Conservation (phyloP, 1,140 invertebrate species). For the Diorhabda carinulata region DNA sequence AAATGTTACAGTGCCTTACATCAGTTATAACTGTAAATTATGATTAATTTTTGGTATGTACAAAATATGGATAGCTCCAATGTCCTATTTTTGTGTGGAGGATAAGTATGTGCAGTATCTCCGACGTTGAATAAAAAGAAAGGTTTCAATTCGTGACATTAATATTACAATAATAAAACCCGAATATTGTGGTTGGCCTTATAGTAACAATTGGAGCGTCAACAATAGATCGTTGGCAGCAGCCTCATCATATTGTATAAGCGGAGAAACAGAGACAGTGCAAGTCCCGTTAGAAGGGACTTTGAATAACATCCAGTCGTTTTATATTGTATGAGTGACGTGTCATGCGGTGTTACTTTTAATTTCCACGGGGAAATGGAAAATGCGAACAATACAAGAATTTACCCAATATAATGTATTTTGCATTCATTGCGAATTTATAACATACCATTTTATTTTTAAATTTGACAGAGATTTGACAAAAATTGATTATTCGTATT, state of each 20-base stretch:
- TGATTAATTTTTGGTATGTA: too few relatives aligned
- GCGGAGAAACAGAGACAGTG: not conserved
- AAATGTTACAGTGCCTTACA: too few relatives aligned
- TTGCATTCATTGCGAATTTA: not conserved
- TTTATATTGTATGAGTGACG: constrained; percentile 2
- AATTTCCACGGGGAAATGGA: constrained; percentile 1
- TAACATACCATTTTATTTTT: not conserved
- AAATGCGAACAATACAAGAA: constrained; percentile 2
- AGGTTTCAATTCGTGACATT: not conserved
- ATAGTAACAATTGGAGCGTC: not conserved
- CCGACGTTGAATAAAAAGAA: not conserved
- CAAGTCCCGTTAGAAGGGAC: not conserved
- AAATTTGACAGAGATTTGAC: constrained; percentile 2
- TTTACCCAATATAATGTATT: not conserved
- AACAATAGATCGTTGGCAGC: not conserved
- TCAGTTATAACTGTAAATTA: too few relatives aligned
- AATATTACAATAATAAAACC: not conserved
- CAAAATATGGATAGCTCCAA: too few relatives aligned
- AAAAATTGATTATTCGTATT: not conserved
- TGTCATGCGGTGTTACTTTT: not conserved
- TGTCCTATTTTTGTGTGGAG: too few relatives aligned
- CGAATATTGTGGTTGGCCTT: not conserved
- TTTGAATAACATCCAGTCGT: not conserved
- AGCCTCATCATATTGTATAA: not conserved
- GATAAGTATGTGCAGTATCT: too few relatives aligned